Evolutionary conservation across 2,888 invertebrate species (phyloP), one percentile per base, ranked within the genome.

Genomic region (Pheosia tremula): DNA sequence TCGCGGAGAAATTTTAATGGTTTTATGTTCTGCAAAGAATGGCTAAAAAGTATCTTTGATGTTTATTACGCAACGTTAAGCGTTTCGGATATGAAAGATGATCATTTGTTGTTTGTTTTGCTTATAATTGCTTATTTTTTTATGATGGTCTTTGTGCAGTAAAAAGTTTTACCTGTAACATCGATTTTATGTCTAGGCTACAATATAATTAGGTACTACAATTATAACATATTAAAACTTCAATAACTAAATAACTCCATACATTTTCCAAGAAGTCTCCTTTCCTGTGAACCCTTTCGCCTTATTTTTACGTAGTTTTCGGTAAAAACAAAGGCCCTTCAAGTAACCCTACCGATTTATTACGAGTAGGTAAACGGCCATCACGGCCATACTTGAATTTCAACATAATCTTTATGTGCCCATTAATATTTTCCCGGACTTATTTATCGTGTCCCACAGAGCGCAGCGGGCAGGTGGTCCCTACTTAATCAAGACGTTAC

Each of bases 401-500:
- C 87, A 87, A 85, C 84, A 84, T 88, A 89, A 89, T 86, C 83
- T 93, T 91, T 91, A 91, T 87, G 84, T 72, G 76, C 55, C 85
- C 89, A 90, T 92, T 91, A 89, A 84, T 87, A 86, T 91, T 89
- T 89, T 86, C 84, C 80, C 75, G 77, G 83, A 77, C 84, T 86
- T 90, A 90, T 93, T 93, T 92, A 92, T 91, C 74, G 84, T 80
- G 80, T 86, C 84, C 86, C 86, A 77, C 86, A 87, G 85, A 81
- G 86, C 78, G 82, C 73, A 79, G 80, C 87, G 70, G 81, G 93
- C 93, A 93, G 93, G 93, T 93, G 93, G 93, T 93, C 93, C 87
- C 83, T 84, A 90, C 90, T 93, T 93, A 93, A 93, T 93, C 93
- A 93, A 93, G 93, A 93, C 85, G 93, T 93, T 91, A 91, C 92